Base-by-base conservation (phyloP, 2,797 vertebrate genomes). In the Sebastes umbrosus region DNA sequence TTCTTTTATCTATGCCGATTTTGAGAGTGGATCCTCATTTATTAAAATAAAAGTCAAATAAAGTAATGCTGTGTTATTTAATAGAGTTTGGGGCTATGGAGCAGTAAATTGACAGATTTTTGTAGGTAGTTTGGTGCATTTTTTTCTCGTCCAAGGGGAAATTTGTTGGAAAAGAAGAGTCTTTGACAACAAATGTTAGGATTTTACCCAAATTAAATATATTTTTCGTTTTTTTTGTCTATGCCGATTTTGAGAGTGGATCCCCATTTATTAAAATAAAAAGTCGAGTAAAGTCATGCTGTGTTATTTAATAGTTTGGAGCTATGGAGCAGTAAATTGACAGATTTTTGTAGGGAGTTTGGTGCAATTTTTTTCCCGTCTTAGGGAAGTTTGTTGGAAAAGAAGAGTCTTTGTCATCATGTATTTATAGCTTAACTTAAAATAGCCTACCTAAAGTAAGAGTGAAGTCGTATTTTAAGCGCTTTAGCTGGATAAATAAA, bases 191-290 rank as follows among this genome's bases (percentile, higher is more conserved):
- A 32, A 32, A 32, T 24, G 34, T 73, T 24, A 3, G 4, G 13
- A 57, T 58, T 62, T 25, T 5, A 57, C 46, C 2, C 3, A 9
- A 73, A 39, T 16, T 0, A 69, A 31, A 20, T 5, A 0, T 1
- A 6, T 2, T 36, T 59, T 63, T 0, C 0, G 3, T 10, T 2
- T 10, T 10, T 22, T 73, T 55, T 14, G 0, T 20, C 0, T 1
- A 0, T 8, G 80, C 84, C 86, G 87, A 87, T 27, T 72, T 75
- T 71, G 0, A 52, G 7, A 74, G 3, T 8, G 20, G 7, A 20
- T 13, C 4, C 13, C 12, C 1, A 0, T 62, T 24, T 43, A n/a
- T 11, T 10, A 39, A 39, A 0, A 36, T 9, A 6, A 1, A 31
- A 10, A 3, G 6, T 7, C 0, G 10, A n/a, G 0, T 50, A 2